phyloP scores from a whole-genome alignment of 2,113 vertebrate genomes.

The Xyrauchen texanus region DNA sequence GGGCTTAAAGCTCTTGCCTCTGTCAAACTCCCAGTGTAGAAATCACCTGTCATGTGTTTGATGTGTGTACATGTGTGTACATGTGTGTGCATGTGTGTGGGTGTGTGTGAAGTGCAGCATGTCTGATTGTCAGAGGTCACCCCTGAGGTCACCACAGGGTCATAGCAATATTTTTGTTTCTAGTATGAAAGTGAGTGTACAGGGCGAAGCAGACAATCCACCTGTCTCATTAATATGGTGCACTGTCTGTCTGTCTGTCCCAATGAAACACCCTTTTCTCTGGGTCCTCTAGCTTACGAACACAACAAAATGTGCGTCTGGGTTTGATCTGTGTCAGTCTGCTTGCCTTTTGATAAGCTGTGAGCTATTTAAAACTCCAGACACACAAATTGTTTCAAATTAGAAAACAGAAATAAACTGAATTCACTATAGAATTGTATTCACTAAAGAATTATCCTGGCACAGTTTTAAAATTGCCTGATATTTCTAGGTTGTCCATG shows the following conservation, averaged over 20 bases:
- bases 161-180: constrained; percentile 93
- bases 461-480: too few species aligned
- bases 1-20: constrained; percentile 59
- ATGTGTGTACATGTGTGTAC: constrained; percentile 30
- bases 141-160: constrained; percentile 85
- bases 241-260: constrained; percentile 37
- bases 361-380: too few species aligned
- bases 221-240: constrained; percentile 73
- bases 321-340: background rate
- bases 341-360: too few species aligned
- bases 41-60: constrained; percentile 79
- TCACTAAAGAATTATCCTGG: too few species aligned
- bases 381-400: too few species aligned
- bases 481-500: too few species aligned
- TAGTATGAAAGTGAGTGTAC: constrained; percentile 79
- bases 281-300: background rate
- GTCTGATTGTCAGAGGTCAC: constrained; percentile 97
- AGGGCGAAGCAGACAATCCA: constrained; percentile 70
- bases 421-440: too few species aligned
- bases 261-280: constrained; percentile 1
- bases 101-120: constrained; percentile 73
- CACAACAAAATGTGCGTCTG: background rate
- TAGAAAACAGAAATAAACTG: too few species aligned
- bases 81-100: constrained; percentile 4
- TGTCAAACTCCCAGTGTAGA: constrained; percentile 72